phyloP scores from a whole-genome alignment of 2,888 invertebrate genomes.

The Apomyelois bistriatella region DNA sequence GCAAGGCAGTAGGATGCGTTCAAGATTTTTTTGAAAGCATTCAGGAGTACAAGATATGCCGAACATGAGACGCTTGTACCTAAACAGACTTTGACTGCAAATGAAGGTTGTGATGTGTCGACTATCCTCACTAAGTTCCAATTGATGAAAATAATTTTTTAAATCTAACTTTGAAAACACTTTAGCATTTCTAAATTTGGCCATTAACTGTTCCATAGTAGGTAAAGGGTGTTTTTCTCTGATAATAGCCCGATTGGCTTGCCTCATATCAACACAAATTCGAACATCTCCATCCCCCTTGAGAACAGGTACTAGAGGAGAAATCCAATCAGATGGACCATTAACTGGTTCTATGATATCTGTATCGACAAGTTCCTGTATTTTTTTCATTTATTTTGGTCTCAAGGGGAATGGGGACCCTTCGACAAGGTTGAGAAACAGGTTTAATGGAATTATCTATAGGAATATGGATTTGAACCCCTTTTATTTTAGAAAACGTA shows the following conservation, averaged over 20 bases:
- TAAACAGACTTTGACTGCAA: constrained; percentile 21
- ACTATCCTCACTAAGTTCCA: constrained; percentile 22
- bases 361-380: constrained; percentile 18
- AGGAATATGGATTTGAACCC: constrained; percentile 2
- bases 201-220: constrained; percentile 20
- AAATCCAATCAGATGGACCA: constrained; percentile 25
- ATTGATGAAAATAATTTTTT: constrained; percentile 29
- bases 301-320: constrained; percentile 22
- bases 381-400: constrained; percentile 21
- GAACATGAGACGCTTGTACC: constrained; percentile 48
- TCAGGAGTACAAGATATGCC: constrained; percentile 29
- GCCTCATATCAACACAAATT: constrained; percentile 14
- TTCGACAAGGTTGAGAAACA: constrained; percentile 7
- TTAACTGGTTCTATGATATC: constrained; percentile 27
- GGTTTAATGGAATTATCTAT: constrained; percentile 12
- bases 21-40: constrained; percentile 37
- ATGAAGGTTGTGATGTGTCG: constrained; percentile 32
- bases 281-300: no score
- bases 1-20: constrained; percentile 24
- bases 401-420: constrained; percentile 19
- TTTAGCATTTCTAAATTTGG: constrained; percentile 26
- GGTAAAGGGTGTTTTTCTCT: constrained; percentile 16
- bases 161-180: constrained; percentile 27
- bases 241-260: constrained; percentile 11
- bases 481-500: constrained; percentile 14